Evolutionary conservation across 35 echinoderm and acorn worm species (phyloP).

Genomic region (Anneissia japonica): DNA sequence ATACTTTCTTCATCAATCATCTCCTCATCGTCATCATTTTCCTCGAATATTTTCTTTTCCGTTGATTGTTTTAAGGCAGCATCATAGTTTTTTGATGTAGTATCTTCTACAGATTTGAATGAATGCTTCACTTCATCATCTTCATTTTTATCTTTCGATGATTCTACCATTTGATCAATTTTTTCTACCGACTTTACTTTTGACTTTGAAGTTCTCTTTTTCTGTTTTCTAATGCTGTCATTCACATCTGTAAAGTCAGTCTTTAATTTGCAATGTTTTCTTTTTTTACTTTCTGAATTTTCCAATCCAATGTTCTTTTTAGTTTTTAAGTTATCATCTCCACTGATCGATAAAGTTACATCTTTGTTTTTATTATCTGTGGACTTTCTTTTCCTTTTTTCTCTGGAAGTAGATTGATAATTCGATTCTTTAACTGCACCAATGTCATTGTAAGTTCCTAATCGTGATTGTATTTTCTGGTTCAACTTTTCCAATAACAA

Average conservation of each 20-base stretch:
- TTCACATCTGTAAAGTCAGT: not conserved
- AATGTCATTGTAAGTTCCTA: not conserved
- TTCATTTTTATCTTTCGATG: not conserved
- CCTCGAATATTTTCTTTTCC: not conserved
- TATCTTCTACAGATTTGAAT: too few species aligned
- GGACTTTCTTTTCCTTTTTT: not conserved
- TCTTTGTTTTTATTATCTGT: not conserved
- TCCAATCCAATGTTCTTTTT: not conserved
- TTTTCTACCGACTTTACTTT: not conserved
- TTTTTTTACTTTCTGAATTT: not conserved
- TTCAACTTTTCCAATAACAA: not conserved
- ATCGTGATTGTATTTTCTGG: not conserved
- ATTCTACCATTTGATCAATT: constrained; percentile 10
- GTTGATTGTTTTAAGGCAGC: not conserved
- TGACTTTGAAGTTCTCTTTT: not conserved
- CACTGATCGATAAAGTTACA: not conserved
- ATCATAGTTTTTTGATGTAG: not conserved
- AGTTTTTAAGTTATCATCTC: not conserved
- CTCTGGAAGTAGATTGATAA: not conserved
- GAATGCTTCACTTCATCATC: too few species aligned
- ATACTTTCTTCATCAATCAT: not conserved
- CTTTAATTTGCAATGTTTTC: constrained; percentile 17
- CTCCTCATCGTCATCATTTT: not conserved
- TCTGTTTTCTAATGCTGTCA: not conserved
- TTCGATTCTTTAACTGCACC: not conserved